Evolutionary conservation across 2,797 vertebrate genomes (phyloP), one percentile per base, ranked within the genome.

Genomic region (Spinibarbus caldwelli): DNA sequence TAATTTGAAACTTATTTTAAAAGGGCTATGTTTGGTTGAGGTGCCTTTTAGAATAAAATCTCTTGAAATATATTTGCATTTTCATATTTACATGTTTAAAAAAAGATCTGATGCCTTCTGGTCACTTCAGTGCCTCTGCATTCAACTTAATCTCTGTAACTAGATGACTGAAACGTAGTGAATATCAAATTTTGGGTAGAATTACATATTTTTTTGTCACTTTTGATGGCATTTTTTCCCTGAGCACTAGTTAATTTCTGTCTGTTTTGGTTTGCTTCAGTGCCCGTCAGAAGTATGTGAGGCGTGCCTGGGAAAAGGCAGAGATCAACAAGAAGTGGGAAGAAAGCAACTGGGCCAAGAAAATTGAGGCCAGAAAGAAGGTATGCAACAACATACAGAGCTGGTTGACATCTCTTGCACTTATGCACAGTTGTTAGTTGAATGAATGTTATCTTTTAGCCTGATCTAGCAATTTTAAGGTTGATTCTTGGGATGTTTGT

Each of bases 281-380:
- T 49, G 96, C 98, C 77, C 97, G 97, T 75, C 97, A 99, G 93
- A 99, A 99, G 91, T 97, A 93, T 86, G 98, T 99, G 83, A 96
- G 93, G 84, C 92, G 87, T 84, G 98, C 98, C 78, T 99, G 98
- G 98, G 95, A 98, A 91, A 99, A 99, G 92, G 98, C 96, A 2
- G 94, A 96, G 2, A 93, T 99, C 90, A 97, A 93, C 23, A 94
- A 97, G 26, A 99, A 99, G 84, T 99, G 98, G 98, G 86, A 93
- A 0, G 93, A 96, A 0, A 97, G 96, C 47, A 97, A 93, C 93
- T 99, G 98, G 98, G 97, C 97, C 77, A 98, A 98, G 95, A 99
- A 98, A 92, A 99, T 99, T 15, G 97, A 98, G 89, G 98, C 98
- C 34, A 96, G 95, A 89, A 93, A 97, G 91, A 98, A 97, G 97